Percentiles rank a stretch among this genome's conserved stretches.
Evolutionary conservation across 2,888 invertebrate genomes (phyloP).

Genomic region (Eudasyphora cyanicolor): DNA sequence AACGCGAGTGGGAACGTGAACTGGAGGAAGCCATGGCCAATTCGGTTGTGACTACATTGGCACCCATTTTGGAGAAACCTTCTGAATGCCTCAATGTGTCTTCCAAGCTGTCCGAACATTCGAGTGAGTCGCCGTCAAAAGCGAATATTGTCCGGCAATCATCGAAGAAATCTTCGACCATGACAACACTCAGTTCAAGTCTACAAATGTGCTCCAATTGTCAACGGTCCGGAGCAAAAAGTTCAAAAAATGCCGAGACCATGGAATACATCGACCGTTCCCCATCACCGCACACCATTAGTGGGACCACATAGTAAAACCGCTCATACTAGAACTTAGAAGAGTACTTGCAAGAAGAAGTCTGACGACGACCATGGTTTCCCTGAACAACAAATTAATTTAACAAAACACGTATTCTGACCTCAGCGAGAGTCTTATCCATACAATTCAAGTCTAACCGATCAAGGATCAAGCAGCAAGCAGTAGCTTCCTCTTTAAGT

Average conservation of each 20-base stretch:
- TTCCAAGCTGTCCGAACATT: constrained; percentile 1
- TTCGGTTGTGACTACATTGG: constrained; percentile 80
- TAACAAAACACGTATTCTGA: too few relatives aligned
- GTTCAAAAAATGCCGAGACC: constrained; percentile 72
- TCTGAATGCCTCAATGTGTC: constrained; percentile 47
- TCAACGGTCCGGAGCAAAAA: constrained; percentile 54
- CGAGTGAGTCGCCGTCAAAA: constrained; percentile 26
- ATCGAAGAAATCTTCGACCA: constrained; percentile 14
- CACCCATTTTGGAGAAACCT: constrained; percentile 76
- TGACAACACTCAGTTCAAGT: constrained; percentile 34
- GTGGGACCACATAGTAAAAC: constrained; percentile 53
- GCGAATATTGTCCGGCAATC: constrained; percentile 8
- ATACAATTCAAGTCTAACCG: too few relatives aligned
- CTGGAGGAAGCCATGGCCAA: constrained; percentile 85
- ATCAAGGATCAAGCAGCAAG: not conserved
- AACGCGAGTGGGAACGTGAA: constrained; percentile 86
- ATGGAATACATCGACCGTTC: constrained; percentile 79
- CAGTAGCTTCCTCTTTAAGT: not conserved
- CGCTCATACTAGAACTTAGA: not conserved
- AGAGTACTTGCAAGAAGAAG: not conserved
- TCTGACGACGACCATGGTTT: too few relatives aligned
- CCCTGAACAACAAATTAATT: too few relatives aligned
- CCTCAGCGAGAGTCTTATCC: too few relatives aligned
- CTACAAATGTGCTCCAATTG: constrained; percentile 64
- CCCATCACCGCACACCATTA: constrained; percentile 74